Base-by-base conservation (phyloP, 2,888 invertebrate genomes). In the Pecten maximus region DNA sequence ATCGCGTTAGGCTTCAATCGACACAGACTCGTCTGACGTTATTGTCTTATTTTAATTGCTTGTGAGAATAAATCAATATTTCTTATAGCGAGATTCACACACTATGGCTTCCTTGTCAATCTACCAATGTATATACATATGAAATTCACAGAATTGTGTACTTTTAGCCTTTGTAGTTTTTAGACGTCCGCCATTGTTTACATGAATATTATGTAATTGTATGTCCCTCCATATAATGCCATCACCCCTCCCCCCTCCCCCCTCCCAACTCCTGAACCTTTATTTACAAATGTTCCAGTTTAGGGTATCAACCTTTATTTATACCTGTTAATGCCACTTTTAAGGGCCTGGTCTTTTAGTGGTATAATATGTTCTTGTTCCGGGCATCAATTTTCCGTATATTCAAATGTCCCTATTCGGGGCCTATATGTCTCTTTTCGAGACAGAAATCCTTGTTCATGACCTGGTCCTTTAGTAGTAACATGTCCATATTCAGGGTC, bases 41-140 rank as follows among this genome's bases (percentile, higher is more conserved):
- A 28, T 35, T 74, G 74, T 74, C 74, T 60, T 60, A 60, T 2
- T 60, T 60, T 60, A 60, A 60, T n/a, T 74, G 74, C 35, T 74
- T 8, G 74, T 28, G 74, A 35, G 74, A 35, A 74, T 23, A 54
- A 74, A 74, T 74, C 74, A 35, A 74, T 74, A 35, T 35, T 35
- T 35, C 28, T 35, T 35, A 35, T 15, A 74, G 19, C 74, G 6
- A 1, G n/a, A 54, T 54, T 54, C 19, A 19, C 54, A 54, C 54
- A 54, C 54, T 15, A 54, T 6, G 54, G n/a, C 2, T 54, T 54
- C 54, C 23, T 50, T 44, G 6, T 54, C 44, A 44, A 35, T 74
- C 35, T 74, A 35, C 74, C n/a, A 60, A 60, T 60, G n/a, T 60
- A n/a, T 35, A 35, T 28, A 3, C 74, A 35, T 10, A 35, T 74